Percentiles rank a stretch among this genome's conserved stretches.
Evolutionary conservation across 1,140 invertebrate species (phyloP).

Genomic region (Pemphigus obesinymphae): DNA sequence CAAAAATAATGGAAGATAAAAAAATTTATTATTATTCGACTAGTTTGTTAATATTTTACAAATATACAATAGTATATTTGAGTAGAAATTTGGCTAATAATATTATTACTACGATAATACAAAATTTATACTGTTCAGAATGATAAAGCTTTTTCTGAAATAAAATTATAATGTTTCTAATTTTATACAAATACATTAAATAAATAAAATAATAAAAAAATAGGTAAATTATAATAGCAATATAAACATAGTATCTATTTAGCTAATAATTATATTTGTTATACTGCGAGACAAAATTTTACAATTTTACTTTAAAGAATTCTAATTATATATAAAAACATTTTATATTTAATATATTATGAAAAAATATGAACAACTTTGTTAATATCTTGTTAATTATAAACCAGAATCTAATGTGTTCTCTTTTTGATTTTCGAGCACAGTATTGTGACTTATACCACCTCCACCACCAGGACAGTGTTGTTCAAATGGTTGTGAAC

Average conservation of each 20-base stretch:
- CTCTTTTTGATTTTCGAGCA: slow-evolving; percentile 6
- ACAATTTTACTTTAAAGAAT: no score
- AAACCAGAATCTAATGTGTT: neutral
- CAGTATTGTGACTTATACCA: neutral
- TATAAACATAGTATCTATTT: no score
- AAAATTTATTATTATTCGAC: neutral
- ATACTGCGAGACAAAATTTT: no score
- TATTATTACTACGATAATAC: neutral
- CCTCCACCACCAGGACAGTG: slow-evolving; percentile 8
- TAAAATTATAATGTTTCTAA: neutral
- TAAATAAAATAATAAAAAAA: no score
- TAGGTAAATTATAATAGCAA: no score
- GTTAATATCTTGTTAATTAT: neutral
- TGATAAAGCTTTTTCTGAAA: neutral
- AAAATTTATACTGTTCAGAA: neutral
- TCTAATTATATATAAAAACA: no score
- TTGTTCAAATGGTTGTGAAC: slow-evolving; percentile 33
- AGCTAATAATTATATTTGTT: no score
- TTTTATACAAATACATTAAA: neutral
- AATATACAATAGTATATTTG: neutral
- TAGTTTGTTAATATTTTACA: slow-evolving; percentile 8
- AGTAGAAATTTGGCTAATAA: neutral
- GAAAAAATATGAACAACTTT: slow-evolving; percentile 4
- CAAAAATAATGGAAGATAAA: neutral
- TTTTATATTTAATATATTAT: neutral